Evolutionary conservation across 37 sponge, comb jelly and placozoan genomes (phyloP).

Genomic region (Crambe crambe): DNA sequence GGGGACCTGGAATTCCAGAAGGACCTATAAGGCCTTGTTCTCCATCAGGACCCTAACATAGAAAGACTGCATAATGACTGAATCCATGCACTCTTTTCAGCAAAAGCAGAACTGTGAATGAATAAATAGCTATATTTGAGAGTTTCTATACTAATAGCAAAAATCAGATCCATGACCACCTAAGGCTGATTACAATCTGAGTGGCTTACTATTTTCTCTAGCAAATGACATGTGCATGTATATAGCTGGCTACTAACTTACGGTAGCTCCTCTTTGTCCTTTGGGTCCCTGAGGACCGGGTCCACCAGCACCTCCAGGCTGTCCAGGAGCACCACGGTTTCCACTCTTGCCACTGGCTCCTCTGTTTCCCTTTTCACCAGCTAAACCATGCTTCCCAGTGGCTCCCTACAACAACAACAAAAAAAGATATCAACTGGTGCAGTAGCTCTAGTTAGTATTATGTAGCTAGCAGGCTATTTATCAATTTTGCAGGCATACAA

Average conservation of each 20-base stretch:
- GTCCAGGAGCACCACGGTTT: constrained; percentile 44
- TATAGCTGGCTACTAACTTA: constrained; percentile 38
- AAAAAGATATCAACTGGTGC: neutral
- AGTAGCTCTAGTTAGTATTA: neutral
- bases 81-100: too few species aligned
- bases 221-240: neutral
- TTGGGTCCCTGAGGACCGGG: constrained; percentile 56
- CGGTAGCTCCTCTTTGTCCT: constrained; percentile 71
- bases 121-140: too few species aligned
- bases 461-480: too few species aligned
- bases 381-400: constrained; percentile 39
- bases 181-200: too few species aligned
- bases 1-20: constrained; percentile 54
- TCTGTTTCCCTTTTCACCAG: constrained; percentile 51
- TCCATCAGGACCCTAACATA: constrained; percentile 67
- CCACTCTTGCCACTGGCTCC: constrained; percentile 71
- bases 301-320: constrained; percentile 65
- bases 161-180: too few species aligned
- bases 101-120: neutral
- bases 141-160: too few species aligned
- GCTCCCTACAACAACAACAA: constrained; percentile 31
- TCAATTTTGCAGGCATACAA: neutral
- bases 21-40: constrained; percentile 66
- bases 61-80: neutral
- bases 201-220: too few species aligned